Base-by-base conservation (phyloP, 2,113 vertebrate species). In the Cottus gobio region DNA sequence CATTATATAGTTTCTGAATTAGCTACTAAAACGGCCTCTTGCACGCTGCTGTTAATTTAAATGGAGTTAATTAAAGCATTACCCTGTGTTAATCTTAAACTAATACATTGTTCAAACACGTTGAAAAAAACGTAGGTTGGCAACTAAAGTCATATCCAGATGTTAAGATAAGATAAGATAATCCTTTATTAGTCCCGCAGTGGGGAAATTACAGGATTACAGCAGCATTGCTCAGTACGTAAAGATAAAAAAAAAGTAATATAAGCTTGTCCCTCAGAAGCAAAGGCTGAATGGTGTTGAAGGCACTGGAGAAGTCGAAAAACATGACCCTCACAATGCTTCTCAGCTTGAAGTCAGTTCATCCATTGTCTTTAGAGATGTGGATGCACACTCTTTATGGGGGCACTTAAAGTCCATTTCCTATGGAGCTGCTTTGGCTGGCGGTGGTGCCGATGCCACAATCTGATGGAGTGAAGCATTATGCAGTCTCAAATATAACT, bases 31-130 rank as follows among this genome's bases (percentile, higher is more conserved):
- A 39, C 20, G 1, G 24, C 57, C 16, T 73, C 31, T 26, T 34
- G 31, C 15, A 5, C 22, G 62, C 26, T 28, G 4, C 37, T 44
- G 69, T 54, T 66, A 71, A 86, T 88, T 65, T 8, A 28, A 44
- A 30, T 76, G 3, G 9, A 56, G 56, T 69, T 82, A 66, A 82
- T 89, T 77, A 79, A 80, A 82, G 48, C n/a, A 69, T 77, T 83
- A 48, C 63, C 36, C 12, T 12, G 52, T 54, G 22, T 54, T 26
- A 28, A 36, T 46, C 36, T 16, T 44, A 50, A 9, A 36, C 6
- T 42, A 12, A 39, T 39, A 36, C 15, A 2, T 4, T 16, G 36
- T 34, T 7, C 3, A 63, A 8, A 37, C 52, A 37, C 1, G 0
- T 36, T 52, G 18, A 30, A 28, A 39, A 66, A 24, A 0, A 44